A percentile compares a stretch with the other conserved stretches of the same genome.
phyloP scores from a whole-genome alignment of 2,797 vertebrate species.

The Tamandua tetradactyla region DNA sequence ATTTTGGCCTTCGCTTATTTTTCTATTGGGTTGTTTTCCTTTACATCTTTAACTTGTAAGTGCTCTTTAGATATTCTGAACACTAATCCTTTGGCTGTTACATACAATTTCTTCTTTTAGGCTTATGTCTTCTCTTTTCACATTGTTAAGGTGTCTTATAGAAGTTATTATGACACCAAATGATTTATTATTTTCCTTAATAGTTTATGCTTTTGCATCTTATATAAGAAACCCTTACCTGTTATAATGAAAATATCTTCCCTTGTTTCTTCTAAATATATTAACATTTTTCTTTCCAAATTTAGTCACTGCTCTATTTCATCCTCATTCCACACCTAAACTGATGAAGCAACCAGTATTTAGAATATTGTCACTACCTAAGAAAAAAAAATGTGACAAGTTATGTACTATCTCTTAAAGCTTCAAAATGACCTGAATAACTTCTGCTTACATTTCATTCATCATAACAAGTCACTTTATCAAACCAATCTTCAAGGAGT shows the following conservation, averaged over 20 bases:
- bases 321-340: background rate
- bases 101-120: background rate
- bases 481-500: background rate
- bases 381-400: background rate
- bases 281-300: slow-evolving; percentile 33
- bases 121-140: background rate
- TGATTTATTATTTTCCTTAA: slow-evolving; percentile 13
- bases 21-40: background rate
- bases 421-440: background rate
- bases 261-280: background rate
- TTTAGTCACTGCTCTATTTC: background rate
- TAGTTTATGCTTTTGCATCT: background rate
- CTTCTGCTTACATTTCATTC: background rate
- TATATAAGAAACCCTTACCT: background rate
- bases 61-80: slow-evolving; percentile 59
- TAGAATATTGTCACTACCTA: background rate
- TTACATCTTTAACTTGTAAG: slow-evolving; percentile 43
- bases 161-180: background rate
- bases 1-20: background rate
- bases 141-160: background rate
- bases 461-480: background rate
- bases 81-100: slow-evolving; percentile 20
- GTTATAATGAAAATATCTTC: slow-evolving; percentile 30
- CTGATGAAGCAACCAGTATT: background rate
- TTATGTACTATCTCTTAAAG: background rate